phyloP scores from a whole-genome alignment of 1,140 invertebrate genomes.

The Panagrolaimus sp. region DNA sequence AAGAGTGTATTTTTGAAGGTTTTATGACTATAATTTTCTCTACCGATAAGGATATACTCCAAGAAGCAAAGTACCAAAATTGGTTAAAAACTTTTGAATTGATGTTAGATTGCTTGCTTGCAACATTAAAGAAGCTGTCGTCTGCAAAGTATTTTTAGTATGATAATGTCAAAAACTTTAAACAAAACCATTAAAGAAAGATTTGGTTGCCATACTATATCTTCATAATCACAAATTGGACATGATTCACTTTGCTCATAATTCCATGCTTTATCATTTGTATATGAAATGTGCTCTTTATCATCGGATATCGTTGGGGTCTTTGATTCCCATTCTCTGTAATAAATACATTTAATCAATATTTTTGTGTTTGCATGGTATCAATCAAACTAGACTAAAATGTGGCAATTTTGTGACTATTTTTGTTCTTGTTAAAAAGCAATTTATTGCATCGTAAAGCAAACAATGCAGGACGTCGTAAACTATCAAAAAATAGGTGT shows the following conservation, averaged over 20 bases:
- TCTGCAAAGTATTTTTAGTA: neutral
- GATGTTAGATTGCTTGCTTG: neutral
- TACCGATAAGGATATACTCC: neutral
- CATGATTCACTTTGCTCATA: neutral
- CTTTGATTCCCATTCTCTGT: conserved; percentile 14
- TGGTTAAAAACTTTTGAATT: neutral
- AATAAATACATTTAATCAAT: too few relatives aligned
- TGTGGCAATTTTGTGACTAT: neutral
- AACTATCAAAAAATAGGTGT: neutral
- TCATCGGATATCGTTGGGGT: neutral
- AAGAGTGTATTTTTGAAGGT: neutral
- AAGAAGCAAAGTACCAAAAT: neutral
- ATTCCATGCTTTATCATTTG: conserved; percentile 10
- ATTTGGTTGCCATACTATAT: neutral
- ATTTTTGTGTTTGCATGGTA: too few relatives aligned
- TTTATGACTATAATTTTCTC: neutral
- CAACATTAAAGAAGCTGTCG: neutral
- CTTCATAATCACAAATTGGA: neutral
- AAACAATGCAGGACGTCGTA: neutral
- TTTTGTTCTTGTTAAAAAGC: neutral
- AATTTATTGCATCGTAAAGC: neutral
- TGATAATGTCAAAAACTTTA: neutral
- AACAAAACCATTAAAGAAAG: neutral
- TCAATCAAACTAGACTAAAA: too few relatives aligned
- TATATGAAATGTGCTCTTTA: neutral